Base-by-base conservation (phyloP, 2,888 invertebrate genomes). In the Diadegma fenestrale region DNA sequence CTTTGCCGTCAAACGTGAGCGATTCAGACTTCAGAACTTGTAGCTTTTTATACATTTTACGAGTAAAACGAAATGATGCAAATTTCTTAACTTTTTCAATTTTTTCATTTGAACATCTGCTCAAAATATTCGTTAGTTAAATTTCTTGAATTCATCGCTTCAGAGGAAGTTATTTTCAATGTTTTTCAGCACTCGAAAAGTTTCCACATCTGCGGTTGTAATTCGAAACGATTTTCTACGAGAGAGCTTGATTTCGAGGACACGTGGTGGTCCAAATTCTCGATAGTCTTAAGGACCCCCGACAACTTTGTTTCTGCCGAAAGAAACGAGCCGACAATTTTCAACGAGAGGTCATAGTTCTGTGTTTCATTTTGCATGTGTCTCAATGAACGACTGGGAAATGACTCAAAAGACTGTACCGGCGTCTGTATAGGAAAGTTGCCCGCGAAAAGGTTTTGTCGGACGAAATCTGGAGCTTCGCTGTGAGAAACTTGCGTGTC, bases 371-470 rank as follows among this genome's bases (percentile, higher is more conserved):
- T 66, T 66, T 30, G 6, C 33, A 12, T 45, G 37, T 63, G 37
- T 61, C 26, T 30, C 63, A 37, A 68, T 64, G 54, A 68, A 82
- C 78, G 63, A 51, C 4, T 51, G 10, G 41, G 68, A 68, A 73
- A 43, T 64, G 69, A 68, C 58, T 22, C 41, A 75, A 69, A 61
- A 80, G 76, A 76, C 76, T 72, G n/a, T n/a, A 84, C 76, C 72
- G 76, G 26, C 43, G 68, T 77, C n/a, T n/a, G n/a, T n/a, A n/a
- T 19, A 54, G 22, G 2, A 19, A 51, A 10, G 19, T 19, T 51
- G 19, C 10, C 51, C 19, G 2, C 19, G 2, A 19, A 51, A 51
- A 51, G 19, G n/a, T n/a, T n/a, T n/a, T n/a, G 51, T 19, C 51
- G 6, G 8, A 51, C 22, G n/a, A 12, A 22, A 54, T 14, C 6